These are phyloP conservation scores for Uria aalge DNA, from an alignment of 2,113 vertebrate genomes.

Conservation along the genomic window DNA sequence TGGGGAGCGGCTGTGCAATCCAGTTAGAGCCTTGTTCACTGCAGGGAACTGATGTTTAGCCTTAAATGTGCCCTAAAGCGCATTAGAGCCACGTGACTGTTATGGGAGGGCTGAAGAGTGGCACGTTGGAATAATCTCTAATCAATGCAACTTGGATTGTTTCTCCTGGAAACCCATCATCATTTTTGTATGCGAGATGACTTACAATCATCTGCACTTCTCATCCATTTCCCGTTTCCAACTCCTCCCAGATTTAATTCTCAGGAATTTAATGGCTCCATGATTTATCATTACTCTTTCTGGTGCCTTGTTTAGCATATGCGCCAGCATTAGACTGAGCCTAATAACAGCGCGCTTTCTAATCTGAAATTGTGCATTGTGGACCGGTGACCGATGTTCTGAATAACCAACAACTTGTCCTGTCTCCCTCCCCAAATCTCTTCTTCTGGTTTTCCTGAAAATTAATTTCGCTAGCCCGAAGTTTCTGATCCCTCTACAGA, in stretches of 20 bases:
- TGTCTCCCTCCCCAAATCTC: neutral
- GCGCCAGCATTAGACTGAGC: neutral
- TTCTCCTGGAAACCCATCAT: neutral
- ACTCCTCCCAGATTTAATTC: neutral
- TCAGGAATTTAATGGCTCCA: neutral
- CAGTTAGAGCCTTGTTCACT: neutral
- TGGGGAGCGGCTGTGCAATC: neutral
- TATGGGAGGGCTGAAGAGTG: neutral
- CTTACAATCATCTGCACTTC: neutral
- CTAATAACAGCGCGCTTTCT: neutral
- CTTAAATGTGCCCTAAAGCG: accelerated
- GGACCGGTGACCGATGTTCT: neutral
- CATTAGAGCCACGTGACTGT: neutral
- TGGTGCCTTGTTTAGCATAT: neutral
- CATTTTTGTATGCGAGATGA: neutral
- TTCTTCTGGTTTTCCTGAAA: neutral
- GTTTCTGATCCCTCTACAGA: neutral
- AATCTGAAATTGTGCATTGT: neutral
- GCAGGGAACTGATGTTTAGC: neutral
- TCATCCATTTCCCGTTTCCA: neutral
- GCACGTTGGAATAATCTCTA: neutral
- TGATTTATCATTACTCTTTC: neutral
- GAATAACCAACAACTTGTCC: neutral
- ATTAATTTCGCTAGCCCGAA: neutral
- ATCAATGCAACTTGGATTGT: neutral